Conservation (phyloP, 2,797 vertebrate species). For the Crocidura indochinensis region DNA sequence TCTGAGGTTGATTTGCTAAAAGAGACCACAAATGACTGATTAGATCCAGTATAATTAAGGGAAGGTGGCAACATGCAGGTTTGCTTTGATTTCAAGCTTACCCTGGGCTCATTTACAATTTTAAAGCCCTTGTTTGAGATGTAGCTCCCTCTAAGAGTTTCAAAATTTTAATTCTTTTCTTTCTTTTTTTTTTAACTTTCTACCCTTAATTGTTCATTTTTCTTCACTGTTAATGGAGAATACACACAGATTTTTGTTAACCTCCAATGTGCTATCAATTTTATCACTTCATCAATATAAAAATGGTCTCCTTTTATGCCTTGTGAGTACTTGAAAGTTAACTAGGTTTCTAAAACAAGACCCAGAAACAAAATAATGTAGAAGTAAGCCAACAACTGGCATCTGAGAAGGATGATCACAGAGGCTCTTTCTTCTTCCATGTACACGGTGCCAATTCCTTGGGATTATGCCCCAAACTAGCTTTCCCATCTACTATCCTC, state of each 20-base stretch:
- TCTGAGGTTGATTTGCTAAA: slow-evolving; percentile 63
- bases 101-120: slow-evolving; percentile 47
- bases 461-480: background rate
- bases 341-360: slow-evolving; percentile 24
- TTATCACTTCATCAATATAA: slow-evolving; percentile 9
- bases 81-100: slow-evolving; percentile 56
- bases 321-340: background rate
- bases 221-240: background rate
- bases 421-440: background rate
- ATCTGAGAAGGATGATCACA: background rate
- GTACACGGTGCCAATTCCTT: background rate
- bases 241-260: background rate
- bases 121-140: slow-evolving; percentile 17
- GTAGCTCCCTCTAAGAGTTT: background rate
- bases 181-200: background rate
- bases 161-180: background rate
- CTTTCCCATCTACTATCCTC: background rate
- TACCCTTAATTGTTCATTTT: background rate
- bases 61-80: slow-evolving; percentile 81
- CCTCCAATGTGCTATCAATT: background rate
- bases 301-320: background rate
- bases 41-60: slow-evolving; percentile 52
- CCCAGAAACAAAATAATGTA: background rate
- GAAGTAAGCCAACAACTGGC: background rate
- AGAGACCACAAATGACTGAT: slow-evolving; percentile 30